Conservation (phyloP, 2,113 vertebrate species). For the Neomonachus schauinslandi region DNA sequence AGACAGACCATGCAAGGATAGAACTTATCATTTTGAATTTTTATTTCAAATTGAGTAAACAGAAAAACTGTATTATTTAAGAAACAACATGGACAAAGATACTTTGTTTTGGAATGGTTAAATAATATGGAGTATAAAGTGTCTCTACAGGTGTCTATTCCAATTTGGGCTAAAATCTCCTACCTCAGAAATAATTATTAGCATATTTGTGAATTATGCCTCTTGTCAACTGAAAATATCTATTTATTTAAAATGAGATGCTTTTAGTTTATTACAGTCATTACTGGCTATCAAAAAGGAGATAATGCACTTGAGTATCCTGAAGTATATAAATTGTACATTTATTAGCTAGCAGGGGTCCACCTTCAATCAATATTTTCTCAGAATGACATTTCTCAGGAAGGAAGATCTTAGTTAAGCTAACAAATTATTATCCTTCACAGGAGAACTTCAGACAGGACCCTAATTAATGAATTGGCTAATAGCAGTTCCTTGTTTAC, state of each 20-base stretch:
- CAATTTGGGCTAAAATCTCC: background rate
- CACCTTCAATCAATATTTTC: slow-evolving; percentile 62
- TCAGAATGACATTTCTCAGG: slow-evolving; percentile 57
- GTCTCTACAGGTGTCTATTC: background rate
- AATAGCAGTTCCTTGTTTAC: slow-evolving; percentile 60
- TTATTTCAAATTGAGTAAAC: slow-evolving; percentile 30
- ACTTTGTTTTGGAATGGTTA: background rate
- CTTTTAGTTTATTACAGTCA: slow-evolving; percentile 34
- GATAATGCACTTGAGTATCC: slow-evolving; percentile 12
- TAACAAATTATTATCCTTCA: slow-evolving; percentile 52
- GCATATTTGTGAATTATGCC: slow-evolving; percentile 10
- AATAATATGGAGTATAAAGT: background rate
- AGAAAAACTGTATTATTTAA: background rate
- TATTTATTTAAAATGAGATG: slow-evolving; percentile 46
- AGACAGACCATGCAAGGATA: background rate
- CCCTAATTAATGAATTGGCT: slow-evolving; percentile 54
- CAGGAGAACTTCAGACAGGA: slow-evolving; percentile 32
- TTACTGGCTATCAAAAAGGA: slow-evolving; percentile 35
- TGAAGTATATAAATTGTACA: slow-evolving; percentile 53
- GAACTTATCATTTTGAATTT: background rate
- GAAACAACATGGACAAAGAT: background rate
- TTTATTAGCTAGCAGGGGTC: slow-evolving; percentile 56
- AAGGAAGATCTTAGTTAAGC: slow-evolving; percentile 47
- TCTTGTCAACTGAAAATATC: slow-evolving; percentile 14
- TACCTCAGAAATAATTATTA: slow-evolving; percentile 32